phyloP scores from a whole-genome alignment of 1,140 invertebrate genomes.

The Drosophila virilis region DNA sequence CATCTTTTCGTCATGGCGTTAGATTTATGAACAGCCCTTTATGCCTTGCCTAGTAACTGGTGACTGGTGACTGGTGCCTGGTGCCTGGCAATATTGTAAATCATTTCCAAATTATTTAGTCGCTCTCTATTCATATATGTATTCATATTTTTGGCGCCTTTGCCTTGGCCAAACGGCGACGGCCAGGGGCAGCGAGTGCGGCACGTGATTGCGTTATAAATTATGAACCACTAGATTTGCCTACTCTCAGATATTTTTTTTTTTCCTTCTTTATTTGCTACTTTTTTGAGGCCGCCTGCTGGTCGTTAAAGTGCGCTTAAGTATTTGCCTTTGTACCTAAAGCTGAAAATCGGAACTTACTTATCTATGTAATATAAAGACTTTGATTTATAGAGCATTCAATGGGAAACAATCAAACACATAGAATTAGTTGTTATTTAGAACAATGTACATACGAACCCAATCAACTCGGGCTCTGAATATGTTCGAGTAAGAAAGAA shows the following conservation, averaged over 20 bases:
- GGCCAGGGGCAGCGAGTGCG: slow-evolving; percentile 48
- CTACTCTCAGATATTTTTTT: slow-evolving; percentile 8
- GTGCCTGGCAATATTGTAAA: slow-evolving; percentile 72
- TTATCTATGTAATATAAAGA: background rate
- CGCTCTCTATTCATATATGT: slow-evolving; percentile 72
- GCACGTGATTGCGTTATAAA: slow-evolving; percentile 81
- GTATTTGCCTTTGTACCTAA: slow-evolving; percentile 2
- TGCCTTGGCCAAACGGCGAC: slow-evolving; percentile 2
- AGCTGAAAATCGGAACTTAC: background rate
- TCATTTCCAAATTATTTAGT: slow-evolving; percentile 82
- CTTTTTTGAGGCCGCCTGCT: slow-evolving; percentile 11
- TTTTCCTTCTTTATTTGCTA: slow-evolving; percentile 1
- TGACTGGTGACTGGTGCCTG: slow-evolving; percentile 4
- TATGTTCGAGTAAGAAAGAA: too few species aligned
- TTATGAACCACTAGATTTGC: slow-evolving; percentile 72
- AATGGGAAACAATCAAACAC: background rate
- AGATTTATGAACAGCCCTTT: slow-evolving; percentile 68
- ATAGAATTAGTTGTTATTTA: too few species aligned
- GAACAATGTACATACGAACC: too few species aligned
- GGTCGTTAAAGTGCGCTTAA: slow-evolving; percentile 57
- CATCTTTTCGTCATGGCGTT: slow-evolving; percentile 80
- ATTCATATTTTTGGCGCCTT: slow-evolving; percentile 80
- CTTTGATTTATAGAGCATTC: background rate
- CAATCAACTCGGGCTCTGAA: too few species aligned
- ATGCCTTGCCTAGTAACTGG: too few species aligned